Conservation (phyloP, 2,888 invertebrate species). For the Lithosia quadra region DNA sequence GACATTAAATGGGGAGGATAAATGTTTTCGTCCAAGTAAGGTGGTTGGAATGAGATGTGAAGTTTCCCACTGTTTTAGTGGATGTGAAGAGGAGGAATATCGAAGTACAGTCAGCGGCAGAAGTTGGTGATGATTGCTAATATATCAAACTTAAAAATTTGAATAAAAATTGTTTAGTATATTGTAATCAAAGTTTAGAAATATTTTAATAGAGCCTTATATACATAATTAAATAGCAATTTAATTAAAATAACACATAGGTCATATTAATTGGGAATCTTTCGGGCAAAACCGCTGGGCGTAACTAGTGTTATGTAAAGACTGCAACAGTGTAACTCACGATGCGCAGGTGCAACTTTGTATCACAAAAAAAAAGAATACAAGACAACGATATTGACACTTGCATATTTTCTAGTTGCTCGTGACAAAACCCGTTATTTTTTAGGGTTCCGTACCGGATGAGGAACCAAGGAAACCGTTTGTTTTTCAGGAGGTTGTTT, state of each 20-base stretch:
- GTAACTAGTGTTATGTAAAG: not conserved
- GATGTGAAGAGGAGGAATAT: too few species aligned
- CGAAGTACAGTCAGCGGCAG: too few species aligned
- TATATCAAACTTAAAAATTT: too few species aligned
- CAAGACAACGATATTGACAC: not conserved
- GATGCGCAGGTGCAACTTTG: not conserved
- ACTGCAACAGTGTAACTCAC: constrained; percentile 1
- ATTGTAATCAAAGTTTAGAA: too few species aligned
- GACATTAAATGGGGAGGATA: constrained; percentile 24
- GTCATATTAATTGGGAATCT: not conserved
- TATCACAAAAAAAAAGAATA: not conserved
- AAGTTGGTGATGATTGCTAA: too few species aligned
- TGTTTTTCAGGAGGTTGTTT: too few species aligned
- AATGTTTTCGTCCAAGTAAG: constrained; percentile 37
- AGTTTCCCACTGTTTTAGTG: constrained; percentile 16
- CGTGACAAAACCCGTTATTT: not conserved
- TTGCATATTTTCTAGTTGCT: constrained; percentile 3
- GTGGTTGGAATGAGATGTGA: constrained; percentile 19
- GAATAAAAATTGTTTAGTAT: too few species aligned
- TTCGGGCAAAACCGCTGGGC: not conserved
- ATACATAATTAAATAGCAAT: too few species aligned
- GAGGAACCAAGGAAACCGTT: not conserved
- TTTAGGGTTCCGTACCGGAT: not conserved
- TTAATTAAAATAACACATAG: not conserved
- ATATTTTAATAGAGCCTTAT: too few species aligned